phyloP scores from a whole-genome alignment of 2,113 vertebrate species.

The Mastomys natalensis region DNA sequence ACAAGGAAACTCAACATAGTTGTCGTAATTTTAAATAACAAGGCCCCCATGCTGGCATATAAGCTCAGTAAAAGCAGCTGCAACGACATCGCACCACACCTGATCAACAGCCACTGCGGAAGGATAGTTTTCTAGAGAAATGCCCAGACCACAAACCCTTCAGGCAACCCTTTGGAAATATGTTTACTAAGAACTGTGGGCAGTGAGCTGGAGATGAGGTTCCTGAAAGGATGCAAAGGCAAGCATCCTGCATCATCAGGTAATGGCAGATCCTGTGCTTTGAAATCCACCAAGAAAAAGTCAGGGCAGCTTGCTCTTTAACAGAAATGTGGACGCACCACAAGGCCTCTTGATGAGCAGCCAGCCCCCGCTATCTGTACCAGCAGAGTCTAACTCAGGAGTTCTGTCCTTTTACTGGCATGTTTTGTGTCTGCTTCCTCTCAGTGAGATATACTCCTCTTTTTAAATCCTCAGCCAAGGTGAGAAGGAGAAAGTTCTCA shows the following conservation, averaged over 20 bases:
- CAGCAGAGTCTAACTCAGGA: neutral
- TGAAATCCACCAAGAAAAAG: constrained; percentile 24
- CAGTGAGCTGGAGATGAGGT: neutral
- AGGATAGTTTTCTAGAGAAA: neutral
- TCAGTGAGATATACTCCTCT: neutral
- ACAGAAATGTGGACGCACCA: neutral
- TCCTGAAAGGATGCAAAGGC: constrained; percentile 10
- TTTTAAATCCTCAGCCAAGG: neutral
- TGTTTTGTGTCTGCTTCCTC: neutral
- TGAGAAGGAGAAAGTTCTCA: neutral
- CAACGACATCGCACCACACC: neutral
- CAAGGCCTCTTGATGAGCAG: neutral
- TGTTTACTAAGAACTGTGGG: neutral
- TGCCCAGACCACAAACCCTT: neutral
- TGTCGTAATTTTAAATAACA: neutral
- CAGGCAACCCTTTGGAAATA: neutral
- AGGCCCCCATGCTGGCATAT: neutral
- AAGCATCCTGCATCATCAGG: neutral
- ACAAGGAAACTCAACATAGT: neutral
- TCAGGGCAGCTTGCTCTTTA: neutral
- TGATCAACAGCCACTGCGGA: neutral
- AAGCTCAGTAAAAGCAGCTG: neutral
- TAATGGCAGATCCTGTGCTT: neutral
- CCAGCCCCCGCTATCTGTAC: neutral
- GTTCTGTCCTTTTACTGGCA: neutral